Evolutionary conservation across 2,888 invertebrate species (phyloP), one percentile per base, ranked within the genome.

Genomic region (Coelogynopora nodosa): DNA sequence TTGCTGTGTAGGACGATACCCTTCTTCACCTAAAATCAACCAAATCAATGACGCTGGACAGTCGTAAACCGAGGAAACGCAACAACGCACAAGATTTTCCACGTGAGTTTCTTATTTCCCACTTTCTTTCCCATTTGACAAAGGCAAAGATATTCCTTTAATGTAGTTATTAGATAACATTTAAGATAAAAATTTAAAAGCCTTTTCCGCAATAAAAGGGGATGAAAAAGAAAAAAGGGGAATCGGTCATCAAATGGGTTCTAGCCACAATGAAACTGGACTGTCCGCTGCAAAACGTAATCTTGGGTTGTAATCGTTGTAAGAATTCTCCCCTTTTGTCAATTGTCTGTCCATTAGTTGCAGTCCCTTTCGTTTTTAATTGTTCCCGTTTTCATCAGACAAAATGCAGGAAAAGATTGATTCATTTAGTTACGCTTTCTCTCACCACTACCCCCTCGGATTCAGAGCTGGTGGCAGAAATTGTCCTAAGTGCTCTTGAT

Each of bases 31-130:
- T 74, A 23, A 74, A 74, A 74, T 13, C 27, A 2, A 26, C 74
- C 18, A 74, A 74, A 13, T 74, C 74, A 26, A 74, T 74, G 74
- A 74, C 74, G 27, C 5, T 74, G 74, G 74, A 74, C 74, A 74
- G 74, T 74, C 74, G 74, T n/a, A 74, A 74, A 23, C 74, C 5
- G 18, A 74, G 74, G 23, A 74, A 74, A 74, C 5, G 74, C 2
- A 74, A 26, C 74, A 74, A 74, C 74, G 5, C 27, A 26, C 18
- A 74, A 23, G 74, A 74, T 23, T 74, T 23, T 26, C 74, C 74
- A 5, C 74, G 74, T 74, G 23, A 74, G 74, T 74, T 49, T 18
- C 18, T 18, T 10, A 49, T 49, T 49, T 49, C 49, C 5, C 5
- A 49, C 5, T 10, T 49, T 5, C 49, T 49, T 49, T 18, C 5